Evolutionary conservation across 2,888 invertebrate genomes (phyloP).

Genomic region (Chalcis sispes): DNA sequence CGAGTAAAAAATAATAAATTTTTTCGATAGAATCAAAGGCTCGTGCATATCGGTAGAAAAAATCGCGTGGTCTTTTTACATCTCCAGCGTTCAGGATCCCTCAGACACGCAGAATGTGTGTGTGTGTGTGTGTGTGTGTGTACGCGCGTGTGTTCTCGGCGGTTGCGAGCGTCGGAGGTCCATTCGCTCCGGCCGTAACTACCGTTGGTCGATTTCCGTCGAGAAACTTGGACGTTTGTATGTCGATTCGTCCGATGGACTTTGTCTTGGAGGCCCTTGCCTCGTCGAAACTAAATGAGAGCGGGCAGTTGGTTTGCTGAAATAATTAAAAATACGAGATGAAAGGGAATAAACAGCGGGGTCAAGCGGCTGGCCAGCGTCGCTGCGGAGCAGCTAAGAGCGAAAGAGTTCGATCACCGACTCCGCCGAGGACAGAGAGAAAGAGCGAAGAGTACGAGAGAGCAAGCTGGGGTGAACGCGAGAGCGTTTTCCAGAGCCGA

Average conservation of each 20-base stretch:
- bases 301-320: conserved; percentile 55
- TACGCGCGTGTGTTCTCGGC: no score
- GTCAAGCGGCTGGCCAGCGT: conserved; percentile 54
- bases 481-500: conserved; percentile 1
- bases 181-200: no score
- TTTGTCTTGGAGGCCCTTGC: neutral
- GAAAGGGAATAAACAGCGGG: conserved; percentile 63
- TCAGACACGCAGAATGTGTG: no score
- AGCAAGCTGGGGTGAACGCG: conserved; percentile 26
- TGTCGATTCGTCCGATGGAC: conserved; percentile 12
- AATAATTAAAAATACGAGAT: conserved; percentile 67
- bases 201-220: neutral
- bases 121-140: no score
- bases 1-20: no score
- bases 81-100: no score
- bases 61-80: no score
- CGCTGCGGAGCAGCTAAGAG: conserved; percentile 49
- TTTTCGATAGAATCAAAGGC: no score
- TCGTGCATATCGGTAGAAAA: no score
- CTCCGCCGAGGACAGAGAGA: conserved; percentile 12
- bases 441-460: neutral
- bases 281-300: neutral
- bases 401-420: conserved; percentile 12
- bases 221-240: conserved; percentile 10
- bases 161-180: no score